Percentiles rank a stretch among this genome's conserved stretches.
Conservation (phyloP, 2,113 vertebrate species). For the Colinus virginianus region DNA sequence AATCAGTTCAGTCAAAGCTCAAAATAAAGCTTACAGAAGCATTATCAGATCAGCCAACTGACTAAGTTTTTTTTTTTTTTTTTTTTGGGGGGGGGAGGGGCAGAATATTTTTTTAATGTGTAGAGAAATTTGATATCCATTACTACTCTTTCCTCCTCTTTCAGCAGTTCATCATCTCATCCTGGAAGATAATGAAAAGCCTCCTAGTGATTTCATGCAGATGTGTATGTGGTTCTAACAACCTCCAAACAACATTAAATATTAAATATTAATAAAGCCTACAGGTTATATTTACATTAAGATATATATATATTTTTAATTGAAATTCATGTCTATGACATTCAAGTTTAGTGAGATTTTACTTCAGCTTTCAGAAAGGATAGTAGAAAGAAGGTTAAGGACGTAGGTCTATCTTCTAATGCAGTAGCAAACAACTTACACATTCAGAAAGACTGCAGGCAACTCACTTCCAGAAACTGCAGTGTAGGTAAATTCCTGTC, state of each 20-base stretch:
- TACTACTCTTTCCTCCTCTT: conserved; percentile 42
- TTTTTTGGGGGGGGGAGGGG: neutral
- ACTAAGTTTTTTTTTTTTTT: neutral
- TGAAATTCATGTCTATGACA: neutral
- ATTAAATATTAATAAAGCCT: neutral
- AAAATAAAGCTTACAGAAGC: neutral
- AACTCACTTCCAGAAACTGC: neutral
- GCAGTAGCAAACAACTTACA: neutral
- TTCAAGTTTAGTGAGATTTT: neutral
- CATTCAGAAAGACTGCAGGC: neutral
- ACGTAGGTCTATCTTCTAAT: neutral
- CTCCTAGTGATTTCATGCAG: neutral
- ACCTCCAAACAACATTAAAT: neutral
- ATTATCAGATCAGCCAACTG: neutral
- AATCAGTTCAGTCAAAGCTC: neutral
- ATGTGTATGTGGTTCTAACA: neutral
- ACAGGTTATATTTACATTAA: neutral
- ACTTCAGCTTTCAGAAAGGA: neutral
- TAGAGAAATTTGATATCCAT: conserved; percentile 30
- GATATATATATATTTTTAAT: neutral
- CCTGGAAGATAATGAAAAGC: conserved; percentile 39
- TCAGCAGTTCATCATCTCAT: conserved; percentile 40
- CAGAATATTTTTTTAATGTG: neutral
- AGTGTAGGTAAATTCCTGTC: neutral
- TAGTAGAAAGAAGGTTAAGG: accelerated